phyloP scores from a whole-genome alignment of 2,797 vertebrate genomes.

The Scomberomorus guttatus region DNA sequence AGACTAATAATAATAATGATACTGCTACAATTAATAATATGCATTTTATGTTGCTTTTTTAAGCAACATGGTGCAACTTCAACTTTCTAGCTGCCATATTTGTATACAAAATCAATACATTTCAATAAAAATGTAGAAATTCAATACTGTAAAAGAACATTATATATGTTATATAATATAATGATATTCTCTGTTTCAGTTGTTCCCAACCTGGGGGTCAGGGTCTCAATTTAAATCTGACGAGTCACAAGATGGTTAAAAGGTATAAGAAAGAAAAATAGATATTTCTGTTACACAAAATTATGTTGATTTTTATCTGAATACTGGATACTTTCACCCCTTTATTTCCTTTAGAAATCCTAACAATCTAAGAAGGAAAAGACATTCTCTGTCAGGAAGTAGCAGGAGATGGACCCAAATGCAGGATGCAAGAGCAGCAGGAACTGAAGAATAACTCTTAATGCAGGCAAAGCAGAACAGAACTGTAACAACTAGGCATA shows the following conservation, averaged over 20 bases:
- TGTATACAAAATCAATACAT: not conserved
- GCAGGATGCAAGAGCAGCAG: too few species aligned
- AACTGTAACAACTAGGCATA: too few species aligned
- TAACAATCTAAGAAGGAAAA: not conserved
- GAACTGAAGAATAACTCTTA: too few species aligned
- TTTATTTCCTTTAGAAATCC: not conserved
- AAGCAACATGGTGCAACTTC: not conserved
- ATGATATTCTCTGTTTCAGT: not conserved
- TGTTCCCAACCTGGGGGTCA: too few species aligned
- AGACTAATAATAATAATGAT: not conserved
- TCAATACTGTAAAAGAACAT: not conserved
- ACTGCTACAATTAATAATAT: too few species aligned
- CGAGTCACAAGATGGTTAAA: too few species aligned
- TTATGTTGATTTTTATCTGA: not conserved
- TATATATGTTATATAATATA: not conserved
- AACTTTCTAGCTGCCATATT: not conserved
- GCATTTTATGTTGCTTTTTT: not conserved
- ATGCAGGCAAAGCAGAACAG: too few species aligned
- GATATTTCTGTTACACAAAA: not conserved
- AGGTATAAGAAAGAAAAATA: too few species aligned
- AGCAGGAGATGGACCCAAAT: too few species aligned
- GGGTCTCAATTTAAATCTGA: not conserved
- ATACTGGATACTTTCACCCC: not conserved
- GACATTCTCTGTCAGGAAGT: too few species aligned
- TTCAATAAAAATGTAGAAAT: not conserved